phyloP scores from a whole-genome alignment of 1,140 invertebrate genomes.

The Polypedilum pembai region DNA sequence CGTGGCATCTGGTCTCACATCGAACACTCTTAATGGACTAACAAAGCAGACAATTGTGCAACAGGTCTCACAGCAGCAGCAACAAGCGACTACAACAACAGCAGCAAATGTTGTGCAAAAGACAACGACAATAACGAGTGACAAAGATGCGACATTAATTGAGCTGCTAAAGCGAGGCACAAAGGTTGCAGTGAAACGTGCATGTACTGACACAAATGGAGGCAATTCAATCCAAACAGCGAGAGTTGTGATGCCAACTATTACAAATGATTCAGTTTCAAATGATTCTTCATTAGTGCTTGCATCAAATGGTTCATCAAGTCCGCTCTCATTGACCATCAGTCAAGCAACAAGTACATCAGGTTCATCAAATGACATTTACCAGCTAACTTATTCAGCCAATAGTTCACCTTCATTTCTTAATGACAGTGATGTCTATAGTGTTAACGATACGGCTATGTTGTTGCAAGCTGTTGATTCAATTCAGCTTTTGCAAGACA shows the following conservation, averaged over 20 bases:
- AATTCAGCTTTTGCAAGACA: constrained; percentile 60
- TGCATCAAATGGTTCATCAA: constrained; percentile 34
- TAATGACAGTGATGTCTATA: constrained; percentile 58
- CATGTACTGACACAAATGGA: constrained; percentile 34
- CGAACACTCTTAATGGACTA: constrained; percentile 36
- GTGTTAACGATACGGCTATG: constrained; percentile 60
- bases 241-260: constrained; percentile 37
- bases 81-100: not conserved
- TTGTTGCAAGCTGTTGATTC: constrained; percentile 56
- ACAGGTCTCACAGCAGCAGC: constrained; percentile 28
- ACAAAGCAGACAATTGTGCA: constrained; percentile 30
- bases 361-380: constrained; percentile 35
- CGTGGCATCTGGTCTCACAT: constrained; percentile 38
- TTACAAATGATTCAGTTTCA: constrained; percentile 22
- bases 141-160: constrained; percentile 51
- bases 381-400: constrained; percentile 41
- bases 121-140: constrained; percentile 36
- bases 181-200: constrained; percentile 57
- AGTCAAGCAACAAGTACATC: constrained; percentile 34
- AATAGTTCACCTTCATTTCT: constrained; percentile 37
- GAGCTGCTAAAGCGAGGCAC: constrained; percentile 58
- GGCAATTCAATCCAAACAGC: constrained; percentile 37
- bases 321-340: constrained; percentile 40
- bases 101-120: constrained; percentile 21
- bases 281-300: constrained; percentile 33